phyloP scores from a whole-genome alignment of 2,888 invertebrate genomes.

The Rhodophaea formosa region DNA sequence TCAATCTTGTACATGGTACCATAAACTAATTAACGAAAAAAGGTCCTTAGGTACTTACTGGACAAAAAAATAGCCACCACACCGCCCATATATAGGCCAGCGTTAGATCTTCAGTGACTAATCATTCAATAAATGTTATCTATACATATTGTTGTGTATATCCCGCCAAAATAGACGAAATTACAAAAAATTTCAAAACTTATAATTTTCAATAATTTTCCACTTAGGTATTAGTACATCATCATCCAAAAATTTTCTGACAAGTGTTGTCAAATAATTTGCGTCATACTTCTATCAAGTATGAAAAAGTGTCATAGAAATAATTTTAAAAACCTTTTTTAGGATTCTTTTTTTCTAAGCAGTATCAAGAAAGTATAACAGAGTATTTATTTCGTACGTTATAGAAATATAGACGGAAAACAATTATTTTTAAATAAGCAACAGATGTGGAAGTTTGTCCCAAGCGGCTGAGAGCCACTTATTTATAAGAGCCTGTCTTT shows the following conservation, averaged over 20 bases:
- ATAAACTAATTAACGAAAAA: background rate
- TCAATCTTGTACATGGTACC: too few relatives aligned
- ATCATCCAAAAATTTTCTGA: slow-evolving; percentile 4
- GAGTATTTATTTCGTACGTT: too few relatives aligned
- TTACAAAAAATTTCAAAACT: slow-evolving; percentile 20
- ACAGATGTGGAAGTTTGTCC: too few relatives aligned
- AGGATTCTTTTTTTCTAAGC: too few relatives aligned
- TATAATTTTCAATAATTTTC: background rate
- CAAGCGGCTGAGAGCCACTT: too few relatives aligned
- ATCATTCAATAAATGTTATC: slow-evolving; percentile 4
- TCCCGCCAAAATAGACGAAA: slow-evolving; percentile 18
- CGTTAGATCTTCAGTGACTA: background rate
- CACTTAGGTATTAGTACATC: background rate
- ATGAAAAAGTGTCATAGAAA: too few relatives aligned
- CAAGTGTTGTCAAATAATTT: background rate
- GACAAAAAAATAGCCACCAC: background rate
- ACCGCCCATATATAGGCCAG: background rate
- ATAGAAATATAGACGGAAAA: too few relatives aligned
- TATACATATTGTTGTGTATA: slow-evolving; percentile 2
- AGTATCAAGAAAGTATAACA: too few relatives aligned
- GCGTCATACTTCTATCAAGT: background rate
- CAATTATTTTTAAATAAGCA: too few relatives aligned
- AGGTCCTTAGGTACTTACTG: background rate
- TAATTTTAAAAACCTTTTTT: too few relatives aligned
- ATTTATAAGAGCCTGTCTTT: too few relatives aligned